Conservation (phyloP, 2,797 vertebrate genomes). For the Propithecus perrieri region DNA sequence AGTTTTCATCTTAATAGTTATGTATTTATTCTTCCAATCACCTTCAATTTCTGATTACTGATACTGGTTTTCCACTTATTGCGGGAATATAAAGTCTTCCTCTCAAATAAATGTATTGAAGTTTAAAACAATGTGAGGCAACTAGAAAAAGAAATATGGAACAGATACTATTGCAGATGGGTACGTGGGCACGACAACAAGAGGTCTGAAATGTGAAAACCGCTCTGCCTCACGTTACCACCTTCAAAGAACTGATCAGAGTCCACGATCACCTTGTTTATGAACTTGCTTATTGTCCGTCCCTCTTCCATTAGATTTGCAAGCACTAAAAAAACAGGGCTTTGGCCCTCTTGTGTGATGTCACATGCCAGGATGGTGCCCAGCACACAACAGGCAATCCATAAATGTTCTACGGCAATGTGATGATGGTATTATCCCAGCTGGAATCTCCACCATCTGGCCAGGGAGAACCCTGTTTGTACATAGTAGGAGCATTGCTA, state of each 20-base stretch:
- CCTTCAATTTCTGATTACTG: neutral
- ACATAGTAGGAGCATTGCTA: neutral
- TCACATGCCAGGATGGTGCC: neutral
- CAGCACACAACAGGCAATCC: neutral
- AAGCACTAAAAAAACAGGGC: neutral
- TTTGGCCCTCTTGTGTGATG: neutral
- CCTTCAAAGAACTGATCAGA: neutral
- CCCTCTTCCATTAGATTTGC: too few relatives aligned
- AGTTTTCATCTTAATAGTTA: neutral
- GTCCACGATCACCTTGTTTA: neutral
- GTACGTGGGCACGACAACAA: neutral
- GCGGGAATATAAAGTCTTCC: neutral
- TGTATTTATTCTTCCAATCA: neutral
- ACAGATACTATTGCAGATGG: neutral
- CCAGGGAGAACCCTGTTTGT: neutral
- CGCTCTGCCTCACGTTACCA: neutral
- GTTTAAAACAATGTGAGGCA: neutral
- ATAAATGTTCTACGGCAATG: neutral
- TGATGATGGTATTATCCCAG: neutral
- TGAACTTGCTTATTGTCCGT: rapidly evolving
- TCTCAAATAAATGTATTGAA: neutral
- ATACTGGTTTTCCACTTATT: neutral
- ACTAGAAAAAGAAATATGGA: neutral
- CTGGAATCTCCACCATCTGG: neutral
- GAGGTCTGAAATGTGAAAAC: neutral